Evolutionary conservation across 2,888 invertebrate genomes (phyloP).

Genomic region (Erynnis tages): DNA sequence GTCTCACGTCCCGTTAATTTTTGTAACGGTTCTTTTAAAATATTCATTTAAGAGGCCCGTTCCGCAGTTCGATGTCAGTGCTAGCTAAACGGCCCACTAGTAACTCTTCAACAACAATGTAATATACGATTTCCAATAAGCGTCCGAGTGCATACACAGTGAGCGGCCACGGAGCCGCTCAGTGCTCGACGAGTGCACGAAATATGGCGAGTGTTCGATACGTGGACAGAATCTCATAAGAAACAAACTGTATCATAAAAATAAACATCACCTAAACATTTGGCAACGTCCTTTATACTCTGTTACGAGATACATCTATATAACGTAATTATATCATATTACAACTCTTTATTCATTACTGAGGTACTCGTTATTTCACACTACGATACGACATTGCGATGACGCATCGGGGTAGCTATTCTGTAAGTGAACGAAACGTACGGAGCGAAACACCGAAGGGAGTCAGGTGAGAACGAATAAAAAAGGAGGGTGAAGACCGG

Average conservation of each 20-base stretch:
- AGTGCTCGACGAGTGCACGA: neutral
- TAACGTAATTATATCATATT: neutral
- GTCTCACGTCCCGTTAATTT: neutral
- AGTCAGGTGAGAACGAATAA: constrained; percentile 14
- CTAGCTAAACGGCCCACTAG: constrained; percentile 10
- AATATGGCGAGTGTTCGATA: constrained; percentile 20
- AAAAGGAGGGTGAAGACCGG: neutral
- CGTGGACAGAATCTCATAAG: constrained; percentile 42
- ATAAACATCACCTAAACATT: constrained; percentile 25
- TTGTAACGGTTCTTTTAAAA: neutral
- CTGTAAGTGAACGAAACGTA: neutral
- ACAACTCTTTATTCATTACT: constrained; percentile 10
- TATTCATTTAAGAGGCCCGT: neutral
- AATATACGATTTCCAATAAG: neutral
- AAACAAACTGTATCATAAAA: constrained; percentile 29
- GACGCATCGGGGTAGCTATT: constrained; percentile 12
- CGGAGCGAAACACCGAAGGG: neutral
- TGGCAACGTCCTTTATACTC: constrained; percentile 26
- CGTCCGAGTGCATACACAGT: neutral
- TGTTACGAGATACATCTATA: constrained; percentile 12
- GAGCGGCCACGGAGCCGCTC: constrained; percentile 5
- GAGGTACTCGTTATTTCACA: constrained; percentile 10
- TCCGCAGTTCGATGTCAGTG: constrained; percentile 3
- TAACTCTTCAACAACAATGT: constrained; percentile 3
- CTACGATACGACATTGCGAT: constrained; percentile 3